Percentiles rank a stretch among this genome's conserved stretches.
phyloP scores from a whole-genome alignment of 2,888 invertebrate genomes.

The Synanthedon myopaeformis region DNA sequence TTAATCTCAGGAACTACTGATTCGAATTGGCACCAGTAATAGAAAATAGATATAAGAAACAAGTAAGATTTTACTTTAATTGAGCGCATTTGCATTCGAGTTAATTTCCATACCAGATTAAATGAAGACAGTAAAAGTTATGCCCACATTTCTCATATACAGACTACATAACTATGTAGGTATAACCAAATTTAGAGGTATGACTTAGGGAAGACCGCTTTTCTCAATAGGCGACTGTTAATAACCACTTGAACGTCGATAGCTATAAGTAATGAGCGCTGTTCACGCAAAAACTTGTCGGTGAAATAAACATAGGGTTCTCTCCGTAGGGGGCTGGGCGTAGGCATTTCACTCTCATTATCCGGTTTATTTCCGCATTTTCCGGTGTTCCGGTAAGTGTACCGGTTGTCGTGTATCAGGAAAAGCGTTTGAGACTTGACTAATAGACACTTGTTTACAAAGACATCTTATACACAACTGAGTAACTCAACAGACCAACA shows the following conservation, averaged over 20 bases:
- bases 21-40: too few species aligned
- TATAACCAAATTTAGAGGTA: too few species aligned
- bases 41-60: too few species aligned
- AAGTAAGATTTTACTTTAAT: too few species aligned
- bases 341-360: conserved; percentile 31
- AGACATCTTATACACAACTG: too few species aligned
- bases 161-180: too few species aligned
- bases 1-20: too few species aligned
- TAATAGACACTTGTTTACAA: conserved; percentile 25
- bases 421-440: conserved; percentile 19
- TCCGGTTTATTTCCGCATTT: conserved; percentile 31
- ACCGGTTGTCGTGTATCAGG: conserved; percentile 32
- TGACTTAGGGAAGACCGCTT: not conserved
- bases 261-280: not conserved
- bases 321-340: conserved; percentile 14
- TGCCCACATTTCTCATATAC: too few species aligned
- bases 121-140: too few species aligned
- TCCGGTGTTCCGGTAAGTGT: conserved; percentile 17
- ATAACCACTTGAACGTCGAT: not conserved
- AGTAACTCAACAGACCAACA: too few species aligned
- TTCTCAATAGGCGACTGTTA: not conserved
- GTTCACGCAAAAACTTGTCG: not conserved
- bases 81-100: too few species aligned
- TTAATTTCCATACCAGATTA: too few species aligned
- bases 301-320: conserved; percentile 7